phyloP scores from a whole-genome alignment of 2,797 vertebrate genomes.

The Aeoliscus strigatus region DNA sequence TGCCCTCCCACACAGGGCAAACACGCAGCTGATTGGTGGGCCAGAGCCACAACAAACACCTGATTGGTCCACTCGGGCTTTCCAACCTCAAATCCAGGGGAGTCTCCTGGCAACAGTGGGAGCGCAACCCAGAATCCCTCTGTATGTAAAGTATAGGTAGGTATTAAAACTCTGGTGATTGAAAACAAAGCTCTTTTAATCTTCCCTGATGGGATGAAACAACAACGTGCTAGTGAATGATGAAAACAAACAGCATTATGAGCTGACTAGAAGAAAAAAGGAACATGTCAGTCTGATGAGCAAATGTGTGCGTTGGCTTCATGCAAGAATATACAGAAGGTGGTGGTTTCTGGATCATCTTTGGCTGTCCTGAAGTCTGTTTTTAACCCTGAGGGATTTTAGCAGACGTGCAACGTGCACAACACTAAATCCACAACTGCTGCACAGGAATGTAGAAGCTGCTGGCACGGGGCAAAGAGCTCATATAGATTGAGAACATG shows the following conservation, averaged over 20 bases:
- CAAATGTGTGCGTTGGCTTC: too few relatives aligned
- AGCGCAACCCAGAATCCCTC: constrained; percentile 48
- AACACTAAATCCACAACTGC: constrained; percentile 14
- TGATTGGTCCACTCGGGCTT: constrained; percentile 51
- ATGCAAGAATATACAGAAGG: neutral
- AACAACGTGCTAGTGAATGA: constrained; percentile 6
- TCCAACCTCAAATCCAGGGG: constrained; percentile 51
- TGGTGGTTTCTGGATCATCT: constrained; percentile 15
- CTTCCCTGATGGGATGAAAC: constrained; percentile 19
- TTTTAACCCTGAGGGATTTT: constrained; percentile 11
- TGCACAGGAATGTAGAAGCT: constrained; percentile 3
- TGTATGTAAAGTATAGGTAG: constrained; percentile 20
- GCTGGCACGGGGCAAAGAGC: neutral
- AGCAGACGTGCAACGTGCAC: constrained; percentile 1
- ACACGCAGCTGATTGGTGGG: constrained; percentile 53
- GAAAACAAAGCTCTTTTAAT: constrained; percentile 17
- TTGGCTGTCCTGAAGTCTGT: constrained; percentile 6
- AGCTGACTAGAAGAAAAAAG: neutral
- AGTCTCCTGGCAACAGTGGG: constrained; percentile 70
- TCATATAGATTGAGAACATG: constrained; percentile 3
- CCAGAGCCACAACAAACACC: constrained; percentile 50
- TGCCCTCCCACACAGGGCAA: constrained; percentile 56
- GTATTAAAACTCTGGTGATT: constrained; percentile 28
- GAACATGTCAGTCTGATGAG: too few relatives aligned
- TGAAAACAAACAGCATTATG: neutral